Conservation (phyloP, 2,113 vertebrate genomes). For the Procavia capensis region DNA sequence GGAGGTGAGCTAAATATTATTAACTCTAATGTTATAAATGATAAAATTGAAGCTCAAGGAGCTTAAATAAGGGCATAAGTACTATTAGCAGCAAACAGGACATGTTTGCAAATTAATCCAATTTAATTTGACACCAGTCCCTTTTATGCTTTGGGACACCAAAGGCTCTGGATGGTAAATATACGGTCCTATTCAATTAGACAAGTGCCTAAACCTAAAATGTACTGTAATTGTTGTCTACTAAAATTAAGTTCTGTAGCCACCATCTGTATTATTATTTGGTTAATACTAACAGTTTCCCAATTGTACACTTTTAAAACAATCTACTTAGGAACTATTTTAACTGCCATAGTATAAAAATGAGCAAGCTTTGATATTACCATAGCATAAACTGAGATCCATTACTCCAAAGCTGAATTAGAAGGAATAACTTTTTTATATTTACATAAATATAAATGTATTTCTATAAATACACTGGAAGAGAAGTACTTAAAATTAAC, state of each 20-base stretch:
- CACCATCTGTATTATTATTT: neutral
- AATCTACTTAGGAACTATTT: neutral
- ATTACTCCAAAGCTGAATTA: neutral
- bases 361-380: neutral
- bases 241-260: constrained; percentile 29
- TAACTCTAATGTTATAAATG: neutral
- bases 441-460: neutral
- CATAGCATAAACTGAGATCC: neutral
- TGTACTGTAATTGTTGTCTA: neutral
- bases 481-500: neutral
- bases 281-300: neutral
- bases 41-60: neutral
- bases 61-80: neutral
- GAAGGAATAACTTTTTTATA: neutral
- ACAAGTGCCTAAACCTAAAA: neutral
- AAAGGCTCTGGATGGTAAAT: neutral
- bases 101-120: neutral
- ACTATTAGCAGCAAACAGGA: neutral
- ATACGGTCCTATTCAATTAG: neutral
- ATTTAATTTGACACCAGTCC: neutral
- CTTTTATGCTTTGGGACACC: neutral
- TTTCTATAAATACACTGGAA: neutral
- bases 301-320: neutral
- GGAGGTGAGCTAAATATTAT: neutral
- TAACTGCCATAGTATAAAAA: neutral